Base-by-base conservation (phyloP, 2,797 vertebrate species). In the Schizopygopsis pylzovi region DNA sequence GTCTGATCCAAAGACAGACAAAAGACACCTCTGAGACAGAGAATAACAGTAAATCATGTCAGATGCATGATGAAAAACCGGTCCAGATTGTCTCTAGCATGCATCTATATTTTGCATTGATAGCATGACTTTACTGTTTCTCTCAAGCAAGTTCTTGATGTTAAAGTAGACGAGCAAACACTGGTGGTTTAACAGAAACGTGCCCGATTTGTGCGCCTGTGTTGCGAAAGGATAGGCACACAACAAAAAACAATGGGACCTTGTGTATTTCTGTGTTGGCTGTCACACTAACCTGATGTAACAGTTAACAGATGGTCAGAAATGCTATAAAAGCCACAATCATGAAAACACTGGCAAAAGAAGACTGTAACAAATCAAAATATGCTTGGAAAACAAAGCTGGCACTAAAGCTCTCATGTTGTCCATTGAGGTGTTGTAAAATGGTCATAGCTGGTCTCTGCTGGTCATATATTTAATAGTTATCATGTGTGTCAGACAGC, bases 281-380 rank as follows among this genome's bases (percentile, higher is more conserved):
- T 81, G 80, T 90, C 79, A 83, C 59, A 54, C 61, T 52, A 77
- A 59, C 33, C 83, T 86, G 84, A 67, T 68, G 68, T 90, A 94
- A 95, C 85, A 78, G 87, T 85, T 91, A 92, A 91, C 93, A 94
- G 86, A 92, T 93, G 91, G 81, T 72, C 61, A 84, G 54, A 82
- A 80, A 83, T 41, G 41, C 70, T 72, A 82, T 89, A 89, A 90
- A 90, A 89, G 80, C 63, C 39, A 77, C 41, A 33, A 41, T 86
- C 78, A 75, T 84, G 80, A 90, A 91, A 87, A 25, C 56, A 70
- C 49, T 89, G 87, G 68, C 78, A 87, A 78, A 54, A 4, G 71
- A 49, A 68, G 79, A 88, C 84, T 73, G 84, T 82, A 28, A 47
- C 52, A 47, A 88, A 87, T 70, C 70, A 68, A 82, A 72, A 71